Evolutionary conservation across 2,888 invertebrate species (phyloP), one percentile per base, ranked within the genome.

Genomic region (Drosophila trichaetosa): DNA sequence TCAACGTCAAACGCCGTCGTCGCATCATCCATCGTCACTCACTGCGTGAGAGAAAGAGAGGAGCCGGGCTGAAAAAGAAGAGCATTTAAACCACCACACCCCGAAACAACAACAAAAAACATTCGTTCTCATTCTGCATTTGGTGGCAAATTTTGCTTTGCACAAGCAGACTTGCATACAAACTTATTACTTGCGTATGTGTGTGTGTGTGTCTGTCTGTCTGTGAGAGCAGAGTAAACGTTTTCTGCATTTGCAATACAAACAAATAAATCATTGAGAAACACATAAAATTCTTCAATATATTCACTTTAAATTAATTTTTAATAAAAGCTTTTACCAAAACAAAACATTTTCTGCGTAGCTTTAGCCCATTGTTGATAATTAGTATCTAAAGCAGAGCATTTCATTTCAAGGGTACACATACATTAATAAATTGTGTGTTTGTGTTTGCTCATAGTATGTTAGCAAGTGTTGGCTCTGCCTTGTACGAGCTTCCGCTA

Each of bases 361-460:
- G 7, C 21, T 16, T 46, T 46, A 21, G 7, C 16, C 21, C 16
- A 46, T 8, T 46, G 46, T 46, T 21, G 46, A 46, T 21, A 21
- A 46, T 16, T 46, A 46, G 21, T 46, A 46, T 46, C 21, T 46
- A 46, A 46, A 16, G 16, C 46, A 46, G 8, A 16, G 21, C 11
- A 46, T 54, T 33, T 51, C 7, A 31, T 57, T 27, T 48, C 33
- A 69, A 69, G 64, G 69, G 79, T 56, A 34, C 48, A 34, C 33
- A 53, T 13, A 34, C 33, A 53, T 13, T 34, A 16, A 24, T 16
- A 24, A 10, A 33, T 7, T n/a, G 13, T 65, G 36, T 36, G 5
- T 49, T 13, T 46, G 29, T 48, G 66, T 71, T 71, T 58, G 71
- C 64, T 60, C 27, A 59, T 38, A 49, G 51, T 33, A 58, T 73